Percentiles rank a stretch among this genome's conserved stretches.
phyloP scores from a whole-genome alignment of 2,113 vertebrate species.

The Tragelaphus buxtoni region DNA sequence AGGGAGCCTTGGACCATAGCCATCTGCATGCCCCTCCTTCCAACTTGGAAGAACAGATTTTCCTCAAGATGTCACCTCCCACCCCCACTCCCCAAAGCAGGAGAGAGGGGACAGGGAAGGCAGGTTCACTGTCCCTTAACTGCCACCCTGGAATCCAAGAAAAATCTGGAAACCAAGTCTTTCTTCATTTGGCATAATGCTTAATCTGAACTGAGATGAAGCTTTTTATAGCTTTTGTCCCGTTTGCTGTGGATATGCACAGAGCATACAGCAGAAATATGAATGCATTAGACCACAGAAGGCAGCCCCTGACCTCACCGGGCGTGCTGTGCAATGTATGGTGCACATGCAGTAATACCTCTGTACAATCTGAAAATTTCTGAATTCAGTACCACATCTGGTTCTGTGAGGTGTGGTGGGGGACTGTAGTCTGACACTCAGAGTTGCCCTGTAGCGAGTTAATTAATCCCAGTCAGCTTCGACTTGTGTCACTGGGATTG shows the following conservation, averaged over 20 bases:
- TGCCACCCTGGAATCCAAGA: background rate
- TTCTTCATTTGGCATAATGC: background rate
- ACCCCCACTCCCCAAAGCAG: too few relatives aligned
- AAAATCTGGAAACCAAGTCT: background rate
- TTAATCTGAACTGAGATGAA: background rate
- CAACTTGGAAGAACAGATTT: background rate
- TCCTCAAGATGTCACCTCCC: background rate
- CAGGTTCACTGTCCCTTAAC: background rate
- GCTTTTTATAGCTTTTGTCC: background rate
- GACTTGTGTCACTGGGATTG: background rate
- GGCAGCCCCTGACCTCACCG: background rate
- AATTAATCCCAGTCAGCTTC: background rate
- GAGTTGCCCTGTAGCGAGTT: background rate
- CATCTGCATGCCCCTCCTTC: background rate
- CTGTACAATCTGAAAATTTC: background rate
- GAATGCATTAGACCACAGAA: background rate
- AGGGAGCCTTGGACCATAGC: background rate
- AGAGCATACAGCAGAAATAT: background rate
- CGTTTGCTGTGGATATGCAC: background rate
- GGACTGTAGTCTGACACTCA: background rate
- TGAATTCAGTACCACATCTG: background rate
- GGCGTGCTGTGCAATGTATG: background rate
- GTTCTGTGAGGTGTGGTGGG: background rate
- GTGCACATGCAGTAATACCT: background rate
- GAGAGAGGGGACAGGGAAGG: background rate